Evolutionary conservation across 92 coral and sea anemone genomes (phyloP).

Genomic region (Heliopora coerulea): DNA sequence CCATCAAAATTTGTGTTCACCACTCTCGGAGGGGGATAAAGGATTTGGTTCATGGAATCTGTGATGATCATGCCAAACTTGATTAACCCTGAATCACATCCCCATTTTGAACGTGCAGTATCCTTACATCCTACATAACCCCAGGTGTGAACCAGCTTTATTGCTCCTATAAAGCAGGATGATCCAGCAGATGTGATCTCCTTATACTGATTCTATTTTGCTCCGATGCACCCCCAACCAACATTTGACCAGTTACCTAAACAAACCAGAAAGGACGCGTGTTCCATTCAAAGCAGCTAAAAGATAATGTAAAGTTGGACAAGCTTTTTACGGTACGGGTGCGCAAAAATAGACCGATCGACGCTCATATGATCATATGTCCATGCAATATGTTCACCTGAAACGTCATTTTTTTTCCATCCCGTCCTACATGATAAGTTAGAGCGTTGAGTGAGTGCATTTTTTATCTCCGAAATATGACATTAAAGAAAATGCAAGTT

Average conservation of each 20-base stretch:
- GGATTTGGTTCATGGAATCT: background rate
- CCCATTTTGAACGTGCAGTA: background rate
- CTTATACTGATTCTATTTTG: background rate
- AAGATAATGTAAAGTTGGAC: too few relatives aligned
- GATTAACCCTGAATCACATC: background rate
- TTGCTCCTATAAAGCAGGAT: background rate
- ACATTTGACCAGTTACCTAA: background rate
- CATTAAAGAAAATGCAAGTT: too few relatives aligned
- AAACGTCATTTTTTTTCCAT: too few relatives aligned
- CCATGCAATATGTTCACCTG: too few relatives aligned
- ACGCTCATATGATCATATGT: too few relatives aligned
- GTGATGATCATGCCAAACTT: background rate
- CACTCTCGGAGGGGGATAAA: conserved; percentile 10
- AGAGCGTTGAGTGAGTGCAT: too few relatives aligned
- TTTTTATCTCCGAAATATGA: too few relatives aligned
- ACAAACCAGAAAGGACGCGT: too few relatives aligned
- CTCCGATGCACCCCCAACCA: background rate
- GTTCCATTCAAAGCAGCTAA: too few relatives aligned
- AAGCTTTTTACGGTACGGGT: too few relatives aligned
- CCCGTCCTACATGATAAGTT: too few relatives aligned
- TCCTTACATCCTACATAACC: background rate
- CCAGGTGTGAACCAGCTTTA: background rate
- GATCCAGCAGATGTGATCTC: background rate
- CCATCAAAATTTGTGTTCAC: background rate
- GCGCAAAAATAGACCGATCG: too few relatives aligned